These are phyloP conservation scores for Carassius gibelio DNA, from an alignment of 2,113 vertebrate genomes.

Conservation along the genomic window DNA sequence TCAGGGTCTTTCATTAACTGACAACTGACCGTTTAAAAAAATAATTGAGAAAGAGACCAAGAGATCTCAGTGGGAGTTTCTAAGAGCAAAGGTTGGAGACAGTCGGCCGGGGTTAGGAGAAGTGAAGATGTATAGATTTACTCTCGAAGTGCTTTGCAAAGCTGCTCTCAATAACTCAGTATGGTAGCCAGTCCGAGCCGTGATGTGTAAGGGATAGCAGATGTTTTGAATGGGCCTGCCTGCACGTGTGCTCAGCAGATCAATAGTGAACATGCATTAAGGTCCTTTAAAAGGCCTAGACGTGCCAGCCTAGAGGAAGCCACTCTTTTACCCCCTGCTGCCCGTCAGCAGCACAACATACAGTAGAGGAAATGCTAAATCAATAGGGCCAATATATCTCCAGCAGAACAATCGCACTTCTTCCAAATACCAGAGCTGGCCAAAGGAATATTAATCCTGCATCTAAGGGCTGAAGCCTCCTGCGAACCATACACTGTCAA, in stretches of 20 bases:
- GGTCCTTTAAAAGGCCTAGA: slow-evolving; percentile 69
- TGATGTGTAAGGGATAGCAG: slow-evolving; percentile 57
- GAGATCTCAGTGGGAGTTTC: not conserved
- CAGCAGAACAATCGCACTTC: slow-evolving; percentile 65
- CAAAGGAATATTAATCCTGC: slow-evolving; percentile 71
- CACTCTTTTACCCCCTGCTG: slow-evolving; percentile 59
- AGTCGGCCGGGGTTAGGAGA: not conserved
- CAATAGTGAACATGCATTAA: slow-evolving; percentile 73
- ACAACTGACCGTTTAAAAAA: not conserved
- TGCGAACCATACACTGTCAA: not conserved
- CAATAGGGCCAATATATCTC: slow-evolving; percentile 73
- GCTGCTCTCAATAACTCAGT: slow-evolving; percentile 45
- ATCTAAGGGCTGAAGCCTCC: slow-evolving; percentile 1
- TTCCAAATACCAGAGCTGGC: slow-evolving; percentile 73
- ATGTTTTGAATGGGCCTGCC: slow-evolving; percentile 67
- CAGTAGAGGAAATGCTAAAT: slow-evolving; percentile 76
- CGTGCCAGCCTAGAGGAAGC: slow-evolving; percentile 62
- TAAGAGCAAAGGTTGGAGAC: slow-evolving; percentile 18
- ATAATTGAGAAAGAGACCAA: not conserved
- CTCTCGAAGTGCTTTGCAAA: slow-evolving; percentile 45
- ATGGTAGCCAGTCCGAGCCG: slow-evolving; percentile 13
- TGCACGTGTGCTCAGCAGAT: slow-evolving; percentile 68
- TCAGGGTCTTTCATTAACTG: not conserved
- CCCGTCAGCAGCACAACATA: slow-evolving; percentile 62
- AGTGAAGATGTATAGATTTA: slow-evolving; percentile 47